Evolutionary conservation across 1,140 invertebrate species (phyloP), one percentile per base, ranked within the genome.

Genomic region (Apis dorsata): DNA sequence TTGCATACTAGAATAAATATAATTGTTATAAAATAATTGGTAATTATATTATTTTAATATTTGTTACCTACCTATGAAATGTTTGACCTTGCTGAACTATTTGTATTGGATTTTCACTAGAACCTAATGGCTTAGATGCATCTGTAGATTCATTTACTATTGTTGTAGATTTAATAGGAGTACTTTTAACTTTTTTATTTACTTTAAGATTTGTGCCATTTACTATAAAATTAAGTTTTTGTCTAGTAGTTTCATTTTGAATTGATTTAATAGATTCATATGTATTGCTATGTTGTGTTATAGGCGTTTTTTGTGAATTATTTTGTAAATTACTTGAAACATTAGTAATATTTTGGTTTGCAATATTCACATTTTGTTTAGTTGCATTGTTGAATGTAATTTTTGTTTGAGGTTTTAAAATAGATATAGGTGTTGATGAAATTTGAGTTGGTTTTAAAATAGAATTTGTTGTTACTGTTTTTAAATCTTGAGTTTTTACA

Each of bases 71-170:
- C 93, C 93, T 93, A 55, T 93, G 93, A 88, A 93, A 94, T 65
- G 93, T 93, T 81, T 92, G 90, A 55, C 95, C 95, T 88, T 96
- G 95, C 80, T 96, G 95, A 59, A 96, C 94, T 65, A 96, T 95
- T 89, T 96, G 94, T 84, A 96, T 96, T 9, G 96, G 95, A 91
- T 96, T 96, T 84, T 95, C 94, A 88, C 94, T 95, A 17, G 95
- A 95, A 21, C 95, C 95, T 17, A 95, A 85, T 34, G 95, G 94
- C 73, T 93, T 93, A 17, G 75, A 86, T 28, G 65, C 59, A 81
- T 91, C 85, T 2, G 83, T 75, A 70, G 77, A 49, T 76, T 90
- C 88, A 53, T 63, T 84, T 53, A 53, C 9, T 57, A 75, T 19
- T 49, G 57, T 55, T 28, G 81, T n/a, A 68, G 77, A 51, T 57